These are phyloP conservation scores for Antheraea yamamai DNA, from an alignment of 2,888 invertebrate species.

Conservation along the genomic window DNA sequence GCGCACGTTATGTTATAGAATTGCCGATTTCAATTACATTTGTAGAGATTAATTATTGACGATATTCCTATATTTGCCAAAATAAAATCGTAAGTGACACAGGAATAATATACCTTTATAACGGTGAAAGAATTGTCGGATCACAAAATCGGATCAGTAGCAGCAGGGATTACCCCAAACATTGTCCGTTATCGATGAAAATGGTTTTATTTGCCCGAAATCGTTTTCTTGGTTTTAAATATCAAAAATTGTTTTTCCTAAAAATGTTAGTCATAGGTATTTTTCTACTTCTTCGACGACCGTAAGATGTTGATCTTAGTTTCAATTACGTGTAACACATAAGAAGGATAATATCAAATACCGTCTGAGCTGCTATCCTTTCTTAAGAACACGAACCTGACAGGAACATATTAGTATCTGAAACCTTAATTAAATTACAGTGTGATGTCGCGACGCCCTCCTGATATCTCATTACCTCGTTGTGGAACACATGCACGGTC, in stretches of 20 bases:
- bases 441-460: constrained; percentile 4
- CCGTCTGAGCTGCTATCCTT: neutral
- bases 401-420: constrained; percentile 10
- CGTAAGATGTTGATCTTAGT: neutral
- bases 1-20: no score
- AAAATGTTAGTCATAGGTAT: neutral
- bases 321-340: neutral
- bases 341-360: neutral
- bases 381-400: neutral
- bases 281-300: neutral
- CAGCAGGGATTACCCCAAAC: no score
- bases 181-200: no score
- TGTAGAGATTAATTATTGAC: no score
- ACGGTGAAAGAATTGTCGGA: no score
- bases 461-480: constrained; percentile 10
- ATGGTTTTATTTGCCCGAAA: no score
- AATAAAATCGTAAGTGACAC: no score
- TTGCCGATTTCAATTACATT: no score
- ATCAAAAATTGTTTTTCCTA: neutral
- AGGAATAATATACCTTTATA: no score
- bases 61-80: no score
- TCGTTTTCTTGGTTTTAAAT: no score
- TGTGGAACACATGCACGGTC: neutral
- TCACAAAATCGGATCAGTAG: no score
- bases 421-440: constrained; percentile 14